A percentile compares a stretch with the other conserved stretches of the same genome.
Conservation (phyloP, 2,888 invertebrate species). For the Synergus umbraculus region DNA sequence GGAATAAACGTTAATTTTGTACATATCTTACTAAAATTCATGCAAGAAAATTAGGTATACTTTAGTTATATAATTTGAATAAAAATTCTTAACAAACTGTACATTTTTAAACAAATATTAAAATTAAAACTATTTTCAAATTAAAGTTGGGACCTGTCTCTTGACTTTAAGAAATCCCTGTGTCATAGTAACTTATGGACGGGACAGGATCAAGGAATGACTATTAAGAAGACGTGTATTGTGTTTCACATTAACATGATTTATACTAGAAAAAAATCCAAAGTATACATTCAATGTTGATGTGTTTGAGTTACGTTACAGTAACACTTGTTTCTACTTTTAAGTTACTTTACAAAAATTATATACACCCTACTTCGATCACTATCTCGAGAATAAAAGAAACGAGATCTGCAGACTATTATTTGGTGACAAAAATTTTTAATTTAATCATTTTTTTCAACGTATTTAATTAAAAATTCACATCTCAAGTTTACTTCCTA, state of each 20-base stretch:
- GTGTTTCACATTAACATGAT: constrained; percentile 49
- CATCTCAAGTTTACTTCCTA: background rate
- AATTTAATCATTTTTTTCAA: constrained; percentile 30
- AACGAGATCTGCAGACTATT: constrained; percentile 53
- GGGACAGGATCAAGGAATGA: background rate
- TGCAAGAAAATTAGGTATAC: too few relatives aligned
- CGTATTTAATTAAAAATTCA: background rate
- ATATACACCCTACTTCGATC: constrained; percentile 63
- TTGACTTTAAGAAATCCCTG: background rate
- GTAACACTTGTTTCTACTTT: constrained; percentile 54
- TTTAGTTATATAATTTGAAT: too few relatives aligned
- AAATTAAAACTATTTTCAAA: background rate
- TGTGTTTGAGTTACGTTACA: constrained; percentile 55
- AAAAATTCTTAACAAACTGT: too few relatives aligned
- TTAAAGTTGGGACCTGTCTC: background rate
- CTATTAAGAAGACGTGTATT: constrained; percentile 10
- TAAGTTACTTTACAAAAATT: constrained; percentile 71
- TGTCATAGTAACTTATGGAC: too few relatives aligned
- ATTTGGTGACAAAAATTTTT: background rate
- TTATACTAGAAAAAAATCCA: constrained; percentile 58
- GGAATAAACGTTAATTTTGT: constrained; percentile 64
- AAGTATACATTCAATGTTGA: constrained; percentile 60
- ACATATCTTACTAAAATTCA: background rate
- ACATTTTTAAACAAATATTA: too few relatives aligned
- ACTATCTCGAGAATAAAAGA: constrained; percentile 23